Evolutionary conservation across 2,888 invertebrate species (phyloP).

Genomic region (Melipona bicolor): DNA sequence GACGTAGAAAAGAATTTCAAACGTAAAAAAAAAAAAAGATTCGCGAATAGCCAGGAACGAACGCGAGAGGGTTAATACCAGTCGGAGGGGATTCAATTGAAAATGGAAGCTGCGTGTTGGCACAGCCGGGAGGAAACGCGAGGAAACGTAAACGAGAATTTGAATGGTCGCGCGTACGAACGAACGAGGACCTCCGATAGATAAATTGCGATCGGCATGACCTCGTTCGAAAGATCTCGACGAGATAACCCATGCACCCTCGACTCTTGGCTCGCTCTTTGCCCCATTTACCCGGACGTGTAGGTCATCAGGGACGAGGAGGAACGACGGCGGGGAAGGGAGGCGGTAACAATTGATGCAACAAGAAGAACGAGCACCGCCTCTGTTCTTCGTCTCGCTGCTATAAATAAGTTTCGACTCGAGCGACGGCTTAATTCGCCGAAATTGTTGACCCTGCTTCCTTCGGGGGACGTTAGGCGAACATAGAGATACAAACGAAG

Average conservation of each 20-base stretch:
- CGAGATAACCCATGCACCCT: slow-evolving; percentile 58
- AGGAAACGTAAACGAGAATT: slow-evolving; percentile 14
- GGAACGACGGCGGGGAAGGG: slow-evolving; percentile 35
- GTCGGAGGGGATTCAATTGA: neutral
- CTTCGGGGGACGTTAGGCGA: too few species aligned
- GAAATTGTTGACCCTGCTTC: slow-evolving; percentile 3
- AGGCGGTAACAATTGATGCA: slow-evolving; percentile 63
- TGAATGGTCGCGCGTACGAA: neutral
- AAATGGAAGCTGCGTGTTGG: too few species aligned
- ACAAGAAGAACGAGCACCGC: slow-evolving; percentile 70
- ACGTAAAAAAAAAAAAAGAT: neutral
- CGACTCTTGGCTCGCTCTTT: slow-evolving; percentile 61
- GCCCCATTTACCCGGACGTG: slow-evolving; percentile 60
- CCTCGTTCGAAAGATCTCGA: slow-evolving; percentile 60
- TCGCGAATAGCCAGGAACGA: neutral
- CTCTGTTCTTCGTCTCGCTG: slow-evolving; percentile 55
- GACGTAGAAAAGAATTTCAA: neutral
- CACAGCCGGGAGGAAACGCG: too few species aligned
- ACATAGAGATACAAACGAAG: neutral
- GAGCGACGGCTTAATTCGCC: slow-evolving; percentile 29
- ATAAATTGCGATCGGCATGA: slow-evolving; percentile 55
- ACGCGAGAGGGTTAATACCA: neutral
- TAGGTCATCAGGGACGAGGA: slow-evolving; percentile 47
- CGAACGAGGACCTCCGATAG: slow-evolving; percentile 3
- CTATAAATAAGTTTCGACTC: slow-evolving; percentile 64